Evolutionary conservation across 53 echinoderm and acorn worm species (phyloP), one percentile per base, ranked within the genome.

Genomic region (Temnopleurus reevesii): DNA sequence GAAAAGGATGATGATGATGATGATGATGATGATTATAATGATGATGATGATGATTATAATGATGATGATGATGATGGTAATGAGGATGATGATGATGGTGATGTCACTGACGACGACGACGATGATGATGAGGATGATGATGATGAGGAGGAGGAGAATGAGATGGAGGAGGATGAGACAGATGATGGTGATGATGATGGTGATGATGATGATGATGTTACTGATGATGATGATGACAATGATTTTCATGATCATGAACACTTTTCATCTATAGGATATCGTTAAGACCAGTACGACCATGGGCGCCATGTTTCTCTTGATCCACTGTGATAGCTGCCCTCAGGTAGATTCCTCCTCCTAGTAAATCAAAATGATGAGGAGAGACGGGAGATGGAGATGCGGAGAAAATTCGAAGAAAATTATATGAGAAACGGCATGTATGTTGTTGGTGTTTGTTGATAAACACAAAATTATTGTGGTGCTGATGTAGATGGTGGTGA

Each of bases 1-100:
- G 51, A 71, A 12, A 35, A 36, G 28, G 35, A 71, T 71, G 79
- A 79, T 79, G 29, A 79, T 80, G 80, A 49, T 51, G 51, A 24
- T 49, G 80, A 25, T 47, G 80, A n/a, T n/a, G n/a, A n/a, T n/a
- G n/a, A n/a, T n/a, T n/a, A n/a, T n/a, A n/a, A n/a, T n/a, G n/a
- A n/a, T n/a, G n/a, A n/a, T 24, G n/a, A 8, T n/a, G 41, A 71
- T 71, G 71, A 21, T 7, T 4, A 60, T 29, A 2, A 21, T 7
- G 17, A 60, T 29, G 9, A n/a, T n/a, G n/a, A n/a, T n/a, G n/a
- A n/a, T n/a, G n/a, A n/a, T n/a, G n/a, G n/a, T n/a, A n/a, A n/a
- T n/a, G n/a, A n/a, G n/a, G n/a, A n/a, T n/a, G n/a, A n/a, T n/a
- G n/a, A n/a, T n/a, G n/a, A n/a, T n/a, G n/a, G n/a, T n/a, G n/a